A percentile compares a stretch with the other conserved stretches of the same genome.
These are phyloP conservation scores for Lerema accius DNA, from an alignment of 1,140 invertebrate genomes.

Conservation along the genomic window DNA sequence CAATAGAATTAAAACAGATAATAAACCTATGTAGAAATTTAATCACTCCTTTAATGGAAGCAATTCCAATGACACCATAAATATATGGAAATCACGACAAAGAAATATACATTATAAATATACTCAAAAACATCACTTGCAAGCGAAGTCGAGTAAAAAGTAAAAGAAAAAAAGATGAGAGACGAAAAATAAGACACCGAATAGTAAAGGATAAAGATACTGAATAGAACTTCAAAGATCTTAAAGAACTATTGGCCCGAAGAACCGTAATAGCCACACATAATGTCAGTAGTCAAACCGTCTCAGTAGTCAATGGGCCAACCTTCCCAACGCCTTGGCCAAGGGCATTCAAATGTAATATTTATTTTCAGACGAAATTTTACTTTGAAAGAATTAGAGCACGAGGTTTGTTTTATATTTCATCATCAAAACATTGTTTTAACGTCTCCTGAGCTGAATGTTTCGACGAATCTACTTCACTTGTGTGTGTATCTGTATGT, in stretches of 20 bases:
- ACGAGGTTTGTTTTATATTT: conserved; percentile 36
- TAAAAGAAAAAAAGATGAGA: no score
- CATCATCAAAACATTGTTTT: conserved; percentile 35
- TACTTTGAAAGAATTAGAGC: conserved; percentile 29
- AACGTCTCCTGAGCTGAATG: conserved; percentile 9
- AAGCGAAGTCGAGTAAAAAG: no score
- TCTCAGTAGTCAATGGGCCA: conserved; percentile 34
- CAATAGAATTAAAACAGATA: no score
- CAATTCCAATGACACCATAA: no score
- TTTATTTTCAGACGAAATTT: conserved; percentile 41
- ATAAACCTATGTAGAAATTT: no score
- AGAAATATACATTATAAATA: no score
- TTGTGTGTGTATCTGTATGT: background rate
- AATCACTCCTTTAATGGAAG: no score
- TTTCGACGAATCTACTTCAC: conserved; percentile 13
- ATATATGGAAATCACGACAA: no score
- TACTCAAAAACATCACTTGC: no score
- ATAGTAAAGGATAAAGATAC: no score
- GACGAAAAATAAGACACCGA: no score
- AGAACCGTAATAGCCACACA: conserved; percentile 1
- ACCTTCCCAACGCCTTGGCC: conserved; percentile 41
- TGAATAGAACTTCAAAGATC: no score
- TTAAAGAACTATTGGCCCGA: conserved; percentile 21
- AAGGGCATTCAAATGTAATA: conserved; percentile 46
- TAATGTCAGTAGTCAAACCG: conserved; percentile 32